Evolutionary conservation across 1,140 invertebrate species (phyloP).

Genomic region (Drosophila ironensis): DNA sequence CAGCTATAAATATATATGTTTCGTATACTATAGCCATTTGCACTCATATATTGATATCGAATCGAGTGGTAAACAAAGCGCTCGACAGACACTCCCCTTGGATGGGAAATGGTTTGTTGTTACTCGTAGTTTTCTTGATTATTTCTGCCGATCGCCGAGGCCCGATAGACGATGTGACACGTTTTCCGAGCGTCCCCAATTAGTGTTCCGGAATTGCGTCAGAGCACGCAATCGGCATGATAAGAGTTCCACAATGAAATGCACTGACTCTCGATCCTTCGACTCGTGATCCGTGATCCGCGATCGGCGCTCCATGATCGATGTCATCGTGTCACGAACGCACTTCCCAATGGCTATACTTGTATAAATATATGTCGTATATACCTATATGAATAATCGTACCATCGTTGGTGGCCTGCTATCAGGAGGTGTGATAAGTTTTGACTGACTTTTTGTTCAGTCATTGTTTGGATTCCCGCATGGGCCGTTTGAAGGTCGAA

Average conservation of each 20-base stretch:
- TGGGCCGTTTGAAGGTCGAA: constrained; percentile 9
- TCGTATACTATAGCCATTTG: too few relatives aligned
- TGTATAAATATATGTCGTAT: neutral
- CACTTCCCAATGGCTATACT: neutral
- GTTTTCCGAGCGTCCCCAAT: constrained; percentile 57
- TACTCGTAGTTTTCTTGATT: neutral
- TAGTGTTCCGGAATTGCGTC: constrained; percentile 43
- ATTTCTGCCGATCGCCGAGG: constrained; percentile 13
- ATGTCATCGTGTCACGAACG: constrained; percentile 7
- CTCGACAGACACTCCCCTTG: constrained; percentile 37
- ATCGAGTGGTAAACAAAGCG: constrained; percentile 58
- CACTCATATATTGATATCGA: constrained; percentile 9
- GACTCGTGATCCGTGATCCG: constrained; percentile 11
- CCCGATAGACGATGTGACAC: constrained; percentile 41
- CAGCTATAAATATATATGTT: too few relatives aligned
- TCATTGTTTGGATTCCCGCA: constrained; percentile 14
- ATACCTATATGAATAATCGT: neutral
- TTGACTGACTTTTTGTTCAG: constrained; percentile 15
- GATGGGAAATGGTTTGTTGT: neutral
- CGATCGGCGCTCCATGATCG: neutral
- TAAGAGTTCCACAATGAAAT: neutral
- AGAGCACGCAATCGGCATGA: constrained; percentile 15
- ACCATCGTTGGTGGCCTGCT: neutral
- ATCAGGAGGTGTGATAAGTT: constrained; percentile 20
- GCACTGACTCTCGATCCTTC: constrained; percentile 12